Base-by-base conservation (phyloP, 1,140 invertebrate species). In the Harlomillsia oculata region DNA sequence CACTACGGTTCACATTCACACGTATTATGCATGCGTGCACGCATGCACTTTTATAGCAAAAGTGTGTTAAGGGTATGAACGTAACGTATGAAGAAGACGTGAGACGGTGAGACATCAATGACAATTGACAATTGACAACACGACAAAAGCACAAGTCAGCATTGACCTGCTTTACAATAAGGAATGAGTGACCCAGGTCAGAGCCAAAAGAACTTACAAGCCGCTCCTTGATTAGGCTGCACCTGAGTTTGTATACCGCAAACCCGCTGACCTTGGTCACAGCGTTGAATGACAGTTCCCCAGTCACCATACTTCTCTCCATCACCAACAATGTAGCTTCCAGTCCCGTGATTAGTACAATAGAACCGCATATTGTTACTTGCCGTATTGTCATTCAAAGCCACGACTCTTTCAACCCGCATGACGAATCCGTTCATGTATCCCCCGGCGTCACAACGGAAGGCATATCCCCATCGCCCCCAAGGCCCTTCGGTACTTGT, bases 221-320 rank as follows among this genome's bases (percentile, higher is more conserved):
- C 3, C 13, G 29, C 23, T 23, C 26, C 14, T 4, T n/a, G 37
- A n/a, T 29, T 37, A 21, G 39, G 5, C 23, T 57, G 46, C 14
- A 57, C 39, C 34, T 57, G 55, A n/a, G 55, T 57, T 36, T 32
- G 25, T 5, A 57, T 32, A 6, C 36, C 55, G 29, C 55, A 57
- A 6, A 57, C 32, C 13, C 29, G 46, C 21, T 51, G 2, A 16
- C 48, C 36, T 2, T 3, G 21, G 3, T 23, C 18, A 36, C 55
- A 57, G n/a, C n/a, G n/a, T n/a, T n/a, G 28, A 1, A 50, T 21
- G 1, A 30, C 14, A 23, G 3, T 32, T 37, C 48, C 30, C 56
- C 56, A 58, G 3, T 36, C 40, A 1, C 56, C 56, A 30, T 45
- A 58, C 16, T 29, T 39, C 21, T 50, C 30, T 5, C 56, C 56